Base-by-base conservation (phyloP, 2,888 invertebrate genomes). In the Noctua janthe region DNA sequence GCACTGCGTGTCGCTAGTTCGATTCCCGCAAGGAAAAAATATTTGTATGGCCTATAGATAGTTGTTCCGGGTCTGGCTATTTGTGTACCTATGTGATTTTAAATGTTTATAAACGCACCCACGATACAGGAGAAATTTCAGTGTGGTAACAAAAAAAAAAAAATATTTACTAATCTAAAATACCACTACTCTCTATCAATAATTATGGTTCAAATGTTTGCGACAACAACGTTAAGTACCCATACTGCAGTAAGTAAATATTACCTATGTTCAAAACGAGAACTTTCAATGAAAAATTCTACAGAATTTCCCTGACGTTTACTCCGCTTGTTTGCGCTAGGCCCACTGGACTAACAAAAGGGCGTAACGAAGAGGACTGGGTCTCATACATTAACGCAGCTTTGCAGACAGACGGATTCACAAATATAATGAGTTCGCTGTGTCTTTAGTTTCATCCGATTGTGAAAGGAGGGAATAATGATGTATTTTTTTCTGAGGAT, bases 401-500 rank as follows among this genome's bases (percentile, higher is more conserved):
- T 72, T 87, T 74, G 71, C 69, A 73, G 51, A 80, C 80, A 87
- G 81, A 76, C 70, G 81, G 75, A 47, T 84, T 82, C 82, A 83
- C 88, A 89, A 84, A 88, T 89, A 84, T 89, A 88, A 88, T 83
- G 89, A 88, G 81, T 70, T 73, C 39, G 62, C 54, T 66, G 39
- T 71, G 35, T 78, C 62, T 77, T 87, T 85, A 78, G 76, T 80
- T 80, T 73, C 56, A 81, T 78, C 62, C 67, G 49, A 81, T 76
- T 76, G 74, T 84, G 67, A 39, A 71, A 20, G n/a, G 47, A 67
- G 35, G 29, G 51, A 56, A 81, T 84, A 87, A 80, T 80, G 39
- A 80, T 74, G 77, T 79, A 59, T 70, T 72, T 76, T 74, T 56
- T 51, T 51, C 5, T 56, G 5, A 66, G 13, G 1, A 39, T 13